These are phyloP conservation scores for Margaritifera margaritifera DNA, from an alignment of 2,888 invertebrate genomes.

Conservation along the genomic window DNA sequence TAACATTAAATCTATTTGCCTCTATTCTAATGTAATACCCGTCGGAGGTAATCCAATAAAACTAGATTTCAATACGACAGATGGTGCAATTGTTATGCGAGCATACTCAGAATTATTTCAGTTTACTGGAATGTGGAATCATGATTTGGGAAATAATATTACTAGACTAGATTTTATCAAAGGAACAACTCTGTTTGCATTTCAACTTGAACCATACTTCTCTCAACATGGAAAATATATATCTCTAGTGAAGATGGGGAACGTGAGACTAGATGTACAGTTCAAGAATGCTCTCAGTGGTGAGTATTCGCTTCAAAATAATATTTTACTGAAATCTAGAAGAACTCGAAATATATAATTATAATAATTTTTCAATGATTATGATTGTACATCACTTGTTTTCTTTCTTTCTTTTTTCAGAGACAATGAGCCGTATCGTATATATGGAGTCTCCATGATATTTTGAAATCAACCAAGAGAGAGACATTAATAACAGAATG, in stretches of 20 bases:
- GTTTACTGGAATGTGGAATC: conserved; percentile 11
- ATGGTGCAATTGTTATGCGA: conserved; percentile 5
- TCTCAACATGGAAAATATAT: no score
- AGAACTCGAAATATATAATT: background rate
- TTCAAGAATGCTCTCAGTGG: no score
- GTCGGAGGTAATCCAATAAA: conserved; percentile 14
- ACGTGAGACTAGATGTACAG: no score
- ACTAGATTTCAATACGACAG: conserved; percentile 10
- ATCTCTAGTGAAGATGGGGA: no score
- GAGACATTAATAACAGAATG: conserved; percentile 17
- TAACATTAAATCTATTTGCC: conserved; percentile 10
- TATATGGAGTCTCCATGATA: conserved; percentile 11
- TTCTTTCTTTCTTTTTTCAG: no score
- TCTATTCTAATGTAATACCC: conserved; percentile 17
- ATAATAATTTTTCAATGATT: background rate
- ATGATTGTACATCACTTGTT: no score
- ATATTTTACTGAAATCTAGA: background rate
- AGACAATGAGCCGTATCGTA: conserved; percentile 17
- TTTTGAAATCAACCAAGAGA: conserved; percentile 12
- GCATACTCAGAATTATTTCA: conserved; percentile 15
- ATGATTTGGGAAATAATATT: no score
- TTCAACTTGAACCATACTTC: no score
- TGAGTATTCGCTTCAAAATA: no score
- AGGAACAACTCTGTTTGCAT: no score
- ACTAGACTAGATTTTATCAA: no score